Percentiles rank a stretch among this genome's conserved stretches.
Conservation (phyloP, 53 echinoderm and acorn worm genomes). For the Antedon mediterranea region DNA sequence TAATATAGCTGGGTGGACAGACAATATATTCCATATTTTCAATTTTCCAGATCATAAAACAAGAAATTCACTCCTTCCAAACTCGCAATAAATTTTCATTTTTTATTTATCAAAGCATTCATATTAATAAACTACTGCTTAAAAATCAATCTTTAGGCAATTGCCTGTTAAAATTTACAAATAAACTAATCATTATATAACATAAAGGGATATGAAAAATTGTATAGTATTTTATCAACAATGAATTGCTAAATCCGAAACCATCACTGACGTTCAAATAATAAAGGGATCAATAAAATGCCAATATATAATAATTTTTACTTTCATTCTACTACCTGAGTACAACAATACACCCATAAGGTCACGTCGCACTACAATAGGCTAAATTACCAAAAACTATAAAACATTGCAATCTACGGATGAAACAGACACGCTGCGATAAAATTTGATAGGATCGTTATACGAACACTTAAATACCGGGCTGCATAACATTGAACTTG, state of each 20-base stretch:
- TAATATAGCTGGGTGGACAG: too few species aligned
- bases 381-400: background rate
- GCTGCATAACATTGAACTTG: background rate
- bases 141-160: too few species aligned
- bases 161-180: too few species aligned
- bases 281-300: background rate
- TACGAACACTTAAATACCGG: background rate
- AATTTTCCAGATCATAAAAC: too few species aligned
- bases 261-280: background rate
- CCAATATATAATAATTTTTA: background rate
- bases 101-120: too few species aligned
- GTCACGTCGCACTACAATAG: background rate
- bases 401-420: background rate
- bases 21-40: too few species aligned
- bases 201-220: background rate
- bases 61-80: too few species aligned
- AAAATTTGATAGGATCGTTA: background rate
- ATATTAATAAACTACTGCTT: too few species aligned
- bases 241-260: background rate
- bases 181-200: too few species aligned
- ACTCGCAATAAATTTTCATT: too few species aligned
- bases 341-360: background rate
- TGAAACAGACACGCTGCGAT: background rate
- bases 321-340: background rate
- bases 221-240: background rate